Base-by-base conservation (phyloP, 2,113 vertebrate genomes). In the Gavialis gangeticus region DNA sequence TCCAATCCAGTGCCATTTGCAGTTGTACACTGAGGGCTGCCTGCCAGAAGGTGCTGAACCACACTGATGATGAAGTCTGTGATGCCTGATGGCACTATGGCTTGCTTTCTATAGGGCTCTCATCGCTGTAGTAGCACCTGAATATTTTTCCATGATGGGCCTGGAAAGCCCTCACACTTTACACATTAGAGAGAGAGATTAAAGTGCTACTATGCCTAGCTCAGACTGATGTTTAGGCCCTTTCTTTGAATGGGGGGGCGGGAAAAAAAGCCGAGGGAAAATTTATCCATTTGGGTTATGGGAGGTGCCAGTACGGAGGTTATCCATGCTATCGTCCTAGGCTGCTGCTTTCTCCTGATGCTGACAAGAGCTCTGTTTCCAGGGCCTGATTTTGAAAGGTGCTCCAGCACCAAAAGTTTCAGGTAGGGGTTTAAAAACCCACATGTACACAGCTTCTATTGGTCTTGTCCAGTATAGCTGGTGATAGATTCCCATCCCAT, bases 11-110 rank as follows among this genome's bases (percentile, higher is more conserved):
- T 24, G 37, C 81, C 10, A 12, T 17, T 24, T 59, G 62, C 12
- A 2, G 22, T 12, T 4, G 14, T 7, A 46, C 0, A 0, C 54
- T 87, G 75, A 82, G 55, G 71, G 12, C 12, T 89, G 34, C 77
- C 1, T 24, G 54, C 27, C 13, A 69, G 71, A 58, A 79, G 12
- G 46, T 77, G 8, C 75, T 82, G 59, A 94, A 17, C 37, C 64
- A n/a, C 37, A 10, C 0, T n/a, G 15, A 58, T 15, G 28, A 58
- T 77, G 67, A 71, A 4, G 1, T 1, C 2, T 17, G n/a, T 57
- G 12, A 4, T 6, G 75, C 55, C 62, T 85, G 57, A 12, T 71
- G 55, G 25, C 24, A 2, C 27, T 54, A 25, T 0, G 0, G 2
- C 77, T 84, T 80, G 10, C 28, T 75, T 34, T 19, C 46, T 12